Percentiles rank a stretch among this genome's conserved stretches.
phyloP scores from a whole-genome alignment of 2,888 invertebrate species.

The Griposia aprilina region DNA sequence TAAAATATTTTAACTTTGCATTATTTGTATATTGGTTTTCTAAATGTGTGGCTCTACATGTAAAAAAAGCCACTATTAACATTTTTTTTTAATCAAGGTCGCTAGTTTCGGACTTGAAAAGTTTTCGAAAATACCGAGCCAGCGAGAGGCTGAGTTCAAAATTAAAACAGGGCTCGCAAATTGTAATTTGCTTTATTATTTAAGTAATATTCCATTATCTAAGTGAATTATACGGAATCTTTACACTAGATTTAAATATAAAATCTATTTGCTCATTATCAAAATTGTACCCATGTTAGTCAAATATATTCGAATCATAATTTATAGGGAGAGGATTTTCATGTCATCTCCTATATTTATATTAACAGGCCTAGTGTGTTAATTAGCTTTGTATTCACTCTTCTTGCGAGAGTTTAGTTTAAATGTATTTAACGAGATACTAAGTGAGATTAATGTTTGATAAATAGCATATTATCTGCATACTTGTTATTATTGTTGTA shows the following conservation, averaged over 20 bases:
- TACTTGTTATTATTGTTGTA: slow-evolving; percentile 89
- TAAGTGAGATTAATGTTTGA: slow-evolving; percentile 90
- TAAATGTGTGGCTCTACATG: slow-evolving; percentile 70
- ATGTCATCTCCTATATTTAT: slow-evolving; percentile 61
- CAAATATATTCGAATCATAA: slow-evolving; percentile 77
- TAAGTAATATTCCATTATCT: slow-evolving; percentile 90
- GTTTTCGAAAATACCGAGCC: slow-evolving; percentile 60
- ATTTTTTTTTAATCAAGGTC: slow-evolving; percentile 43
- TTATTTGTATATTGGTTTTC: slow-evolving; percentile 71
- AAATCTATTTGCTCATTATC: slow-evolving; percentile 89
- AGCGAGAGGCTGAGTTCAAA: slow-evolving; percentile 61
- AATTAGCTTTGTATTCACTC: slow-evolving; percentile 78
- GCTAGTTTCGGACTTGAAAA: slow-evolving; percentile 64
- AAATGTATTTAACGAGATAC: slow-evolving; percentile 84
- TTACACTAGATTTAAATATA: slow-evolving; percentile 85
- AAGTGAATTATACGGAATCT: slow-evolving; percentile 85
- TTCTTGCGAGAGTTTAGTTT: slow-evolving; percentile 79
- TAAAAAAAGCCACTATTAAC: slow-evolving; percentile 56
- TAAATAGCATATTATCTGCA: slow-evolving; percentile 81
- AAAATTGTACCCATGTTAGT: slow-evolving; percentile 87
- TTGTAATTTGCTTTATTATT: slow-evolving; percentile 82
- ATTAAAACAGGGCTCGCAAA: slow-evolving; percentile 74
- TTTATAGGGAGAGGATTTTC: slow-evolving; percentile 54
- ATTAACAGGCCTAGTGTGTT: slow-evolving; percentile 79
- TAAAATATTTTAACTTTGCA: slow-evolving; percentile 70